These are phyloP conservation scores for Syritta pipiens DNA, from an alignment of 2,888 invertebrate genomes.

Conservation along the genomic window DNA sequence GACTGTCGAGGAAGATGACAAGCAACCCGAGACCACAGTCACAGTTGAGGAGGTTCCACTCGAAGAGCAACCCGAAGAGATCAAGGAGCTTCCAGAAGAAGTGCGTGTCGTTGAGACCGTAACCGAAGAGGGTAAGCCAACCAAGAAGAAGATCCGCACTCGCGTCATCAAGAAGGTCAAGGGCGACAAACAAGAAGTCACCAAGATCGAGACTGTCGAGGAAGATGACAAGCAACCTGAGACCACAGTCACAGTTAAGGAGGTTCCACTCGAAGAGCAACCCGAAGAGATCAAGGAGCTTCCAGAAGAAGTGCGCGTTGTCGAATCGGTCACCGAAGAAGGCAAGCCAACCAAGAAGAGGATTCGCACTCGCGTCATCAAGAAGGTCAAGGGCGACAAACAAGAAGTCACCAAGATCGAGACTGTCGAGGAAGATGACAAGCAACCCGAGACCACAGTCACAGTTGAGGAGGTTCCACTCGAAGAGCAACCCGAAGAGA, in stretches of 20 bases:
- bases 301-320: slow-evolving; percentile 63
- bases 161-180: slow-evolving; percentile 23
- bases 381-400: slow-evolving; percentile 76
- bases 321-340: slow-evolving; percentile 69
- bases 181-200: slow-evolving; percentile 74
- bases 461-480: slow-evolving; percentile 74
- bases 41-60: not conserved
- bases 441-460: slow-evolving; percentile 78
- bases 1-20: slow-evolving; percentile 4
- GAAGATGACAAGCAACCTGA: slow-evolving; percentile 75
- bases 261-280: slow-evolving; percentile 67
- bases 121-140: slow-evolving; percentile 3
- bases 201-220: slow-evolving; percentile 75
- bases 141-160: slow-evolving; percentile 11
- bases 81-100: not conserved
- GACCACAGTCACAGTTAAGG: slow-evolving; percentile 74
- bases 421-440: slow-evolving; percentile 75
- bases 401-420: slow-evolving; percentile 77
- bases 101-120: slow-evolving; percentile 1
- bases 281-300: slow-evolving; percentile 35
- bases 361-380: slow-evolving; percentile 72
- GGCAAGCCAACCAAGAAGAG: slow-evolving; percentile 73
- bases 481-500: slow-evolving; percentile 65
- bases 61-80: not conserved
- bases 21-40: not conserved